These are phyloP conservation scores for Drosophila sordidula DNA, from an alignment of 2,888 invertebrate genomes.

Conservation along the genomic window DNA sequence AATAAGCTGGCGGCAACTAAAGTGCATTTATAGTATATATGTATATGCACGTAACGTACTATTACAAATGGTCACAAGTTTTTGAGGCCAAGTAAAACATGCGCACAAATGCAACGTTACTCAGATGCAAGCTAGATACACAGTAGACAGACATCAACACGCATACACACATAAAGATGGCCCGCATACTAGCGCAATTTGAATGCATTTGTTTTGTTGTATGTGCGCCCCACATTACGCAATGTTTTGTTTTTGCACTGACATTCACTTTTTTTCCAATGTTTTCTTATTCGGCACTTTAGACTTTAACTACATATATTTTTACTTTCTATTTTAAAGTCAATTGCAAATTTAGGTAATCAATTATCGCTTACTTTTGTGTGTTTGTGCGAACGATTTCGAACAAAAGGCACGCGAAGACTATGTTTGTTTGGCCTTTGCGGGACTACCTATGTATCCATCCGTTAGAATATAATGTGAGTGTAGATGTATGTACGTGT, in stretches of 20 bases:
- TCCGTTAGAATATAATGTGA: slow-evolving; percentile 39
- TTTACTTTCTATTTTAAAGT: not conserved
- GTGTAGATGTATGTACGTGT: slow-evolving; percentile 8
- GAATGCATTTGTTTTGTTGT: slow-evolving; percentile 61
- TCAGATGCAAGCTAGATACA: slow-evolving; percentile 48
- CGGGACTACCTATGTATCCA: slow-evolving; percentile 54
- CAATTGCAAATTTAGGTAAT: slow-evolving; percentile 7
- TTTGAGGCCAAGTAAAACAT: slow-evolving; percentile 68
- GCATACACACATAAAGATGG: slow-evolving; percentile 1
- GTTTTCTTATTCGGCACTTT: not conserved
- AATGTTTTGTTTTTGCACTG: slow-evolving; percentile 57
- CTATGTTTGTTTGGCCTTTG: slow-evolving; percentile 67
- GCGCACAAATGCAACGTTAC: slow-evolving; percentile 51
- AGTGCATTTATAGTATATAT: slow-evolving; percentile 9
- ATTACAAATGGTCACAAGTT: slow-evolving; percentile 50
- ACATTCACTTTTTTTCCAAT: slow-evolving; percentile 26
- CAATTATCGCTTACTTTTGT: slow-evolving; percentile 58
- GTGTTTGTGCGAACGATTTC: slow-evolving; percentile 35
- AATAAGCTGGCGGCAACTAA: slow-evolving; percentile 26
- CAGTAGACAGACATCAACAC: slow-evolving; percentile 24
- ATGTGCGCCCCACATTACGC: slow-evolving; percentile 59
- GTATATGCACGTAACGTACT: slow-evolving; percentile 4
- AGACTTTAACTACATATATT: not conserved
- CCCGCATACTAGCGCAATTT: slow-evolving; percentile 40
- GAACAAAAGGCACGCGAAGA: slow-evolving; percentile 30